Conservation (phyloP, 2,888 invertebrate genomes). For the Harmothoe impar region DNA sequence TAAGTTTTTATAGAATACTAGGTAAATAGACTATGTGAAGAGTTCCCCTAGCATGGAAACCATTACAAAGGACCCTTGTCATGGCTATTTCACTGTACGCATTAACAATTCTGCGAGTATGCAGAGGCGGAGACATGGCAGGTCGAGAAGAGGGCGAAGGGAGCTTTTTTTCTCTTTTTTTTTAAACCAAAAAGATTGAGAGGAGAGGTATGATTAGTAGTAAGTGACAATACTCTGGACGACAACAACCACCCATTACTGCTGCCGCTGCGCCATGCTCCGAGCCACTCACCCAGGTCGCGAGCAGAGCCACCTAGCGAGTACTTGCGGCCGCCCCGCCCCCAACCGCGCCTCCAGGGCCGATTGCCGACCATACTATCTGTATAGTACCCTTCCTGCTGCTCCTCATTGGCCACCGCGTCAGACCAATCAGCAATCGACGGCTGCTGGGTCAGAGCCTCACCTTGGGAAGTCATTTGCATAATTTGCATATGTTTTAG, state of each 20-base stretch:
- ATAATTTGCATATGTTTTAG: slow-evolving; percentile 45
- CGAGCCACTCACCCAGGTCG: slow-evolving; percentile 63
- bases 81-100: too few species aligned
- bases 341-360: slow-evolving; percentile 85
- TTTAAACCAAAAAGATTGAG: not conserved
- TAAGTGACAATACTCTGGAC: slow-evolving; percentile 12
- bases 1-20: too few species aligned
- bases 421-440: slow-evolving; percentile 79
- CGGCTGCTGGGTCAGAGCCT: slow-evolving; percentile 70
- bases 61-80: too few species aligned
- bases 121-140: too few species aligned
- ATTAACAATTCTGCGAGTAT: too few species aligned
- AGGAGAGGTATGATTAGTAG: slow-evolving; percentile 17
- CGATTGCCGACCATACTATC: slow-evolving; percentile 78
- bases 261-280: not conserved
- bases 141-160: too few species aligned
- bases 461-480: slow-evolving; percentile 69
- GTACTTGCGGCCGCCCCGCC: slow-evolving; percentile 85
- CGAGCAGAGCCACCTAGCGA: slow-evolving; percentile 55
- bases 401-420: slow-evolving; percentile 76
- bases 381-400: slow-evolving; percentile 78
- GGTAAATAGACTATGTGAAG: too few species aligned
- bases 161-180: too few species aligned
- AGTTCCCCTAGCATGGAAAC: too few species aligned
- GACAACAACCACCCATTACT: slow-evolving; percentile 26